Evolutionary conservation across 2,888 invertebrate species (phyloP).

Genomic region (Zhuqinia jingwanae): DNA sequence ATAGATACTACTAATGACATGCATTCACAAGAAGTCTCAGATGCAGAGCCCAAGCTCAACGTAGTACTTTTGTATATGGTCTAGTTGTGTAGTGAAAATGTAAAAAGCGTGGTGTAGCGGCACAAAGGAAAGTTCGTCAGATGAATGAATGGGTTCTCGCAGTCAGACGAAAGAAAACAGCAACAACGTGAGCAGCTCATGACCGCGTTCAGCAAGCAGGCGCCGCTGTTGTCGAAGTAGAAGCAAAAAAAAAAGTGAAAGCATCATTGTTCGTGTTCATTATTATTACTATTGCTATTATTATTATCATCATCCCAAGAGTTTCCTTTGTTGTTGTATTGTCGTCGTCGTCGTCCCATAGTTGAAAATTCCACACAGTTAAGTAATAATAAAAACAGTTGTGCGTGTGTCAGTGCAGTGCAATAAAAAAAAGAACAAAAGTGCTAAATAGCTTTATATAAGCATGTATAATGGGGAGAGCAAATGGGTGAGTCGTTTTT

Average conservation of each 20-base stretch:
- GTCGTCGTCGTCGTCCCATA: too few species aligned
- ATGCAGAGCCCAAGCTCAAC: not conserved
- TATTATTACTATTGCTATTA: too few species aligned
- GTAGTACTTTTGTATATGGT: too few species aligned
- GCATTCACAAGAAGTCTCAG: not conserved
- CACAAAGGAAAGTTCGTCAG: conserved; percentile 14
- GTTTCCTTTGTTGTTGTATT: not conserved
- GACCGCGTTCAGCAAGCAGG: not conserved
- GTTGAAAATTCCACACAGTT: conserved; percentile 5
- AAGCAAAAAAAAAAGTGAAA: too few species aligned
- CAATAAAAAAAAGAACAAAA: not conserved
- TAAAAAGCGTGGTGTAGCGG: not conserved
- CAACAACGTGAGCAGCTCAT: conserved; percentile 45
- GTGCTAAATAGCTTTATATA: not conserved
- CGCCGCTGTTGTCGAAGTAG: not conserved
- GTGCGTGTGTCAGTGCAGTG: not conserved
- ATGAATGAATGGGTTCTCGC: conserved; percentile 42
- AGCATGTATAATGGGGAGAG: conserved; percentile 6
- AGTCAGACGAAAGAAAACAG: conserved; percentile 40
- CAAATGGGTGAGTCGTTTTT: not conserved
- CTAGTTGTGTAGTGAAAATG: not conserved
- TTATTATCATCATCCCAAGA: not conserved
- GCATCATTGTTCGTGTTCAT: too few species aligned
- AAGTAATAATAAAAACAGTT: not conserved
- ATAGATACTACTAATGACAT: conserved; percentile 5